Percentiles rank a stretch among this genome's conserved stretches.
phyloP scores from a whole-genome alignment of 2,888 invertebrate species.

The Acleris sparsana region DNA sequence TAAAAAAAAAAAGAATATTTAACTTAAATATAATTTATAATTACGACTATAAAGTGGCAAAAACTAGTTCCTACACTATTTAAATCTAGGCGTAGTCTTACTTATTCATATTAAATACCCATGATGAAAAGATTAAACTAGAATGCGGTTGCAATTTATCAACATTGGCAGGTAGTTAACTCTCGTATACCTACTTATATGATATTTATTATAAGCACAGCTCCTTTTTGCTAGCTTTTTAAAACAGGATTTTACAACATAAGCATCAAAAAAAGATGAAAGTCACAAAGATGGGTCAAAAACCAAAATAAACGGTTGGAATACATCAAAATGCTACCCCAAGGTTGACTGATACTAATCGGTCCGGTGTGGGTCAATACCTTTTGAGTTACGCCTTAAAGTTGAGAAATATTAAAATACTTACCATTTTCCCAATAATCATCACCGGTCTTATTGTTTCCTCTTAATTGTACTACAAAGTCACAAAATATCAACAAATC shows the following conservation, averaged over 20 bases:
- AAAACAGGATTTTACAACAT: background rate
- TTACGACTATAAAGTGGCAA: too few relatives aligned
- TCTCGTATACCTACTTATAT: conserved; percentile 7
- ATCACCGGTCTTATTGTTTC: conserved; percentile 56
- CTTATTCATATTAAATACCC: background rate
- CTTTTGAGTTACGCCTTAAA: background rate
- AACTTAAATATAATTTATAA: too few relatives aligned
- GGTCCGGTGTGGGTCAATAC: conserved; percentile 1
- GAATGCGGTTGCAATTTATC: conserved; percentile 24
- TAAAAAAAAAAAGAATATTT: too few relatives aligned
- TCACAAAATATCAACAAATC: conserved; percentile 72
- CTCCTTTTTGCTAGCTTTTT: background rate
- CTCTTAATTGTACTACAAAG: conserved; percentile 52
- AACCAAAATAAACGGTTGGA: conserved; percentile 13
- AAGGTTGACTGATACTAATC: conserved; percentile 31
- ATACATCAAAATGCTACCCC: conserved; percentile 22
- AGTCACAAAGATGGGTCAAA: background rate
- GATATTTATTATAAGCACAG: background rate
- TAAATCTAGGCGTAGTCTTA: background rate
- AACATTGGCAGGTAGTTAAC: conserved; percentile 33
- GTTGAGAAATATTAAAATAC: conserved; percentile 36
- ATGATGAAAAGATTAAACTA: conserved; percentile 24
- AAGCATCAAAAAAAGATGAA: background rate
- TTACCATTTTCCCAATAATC: conserved; percentile 62
- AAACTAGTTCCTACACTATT: too few relatives aligned